Evolutionary conservation across 1,140 invertebrate genomes (phyloP), one percentile per base, ranked within the genome.

Genomic region (Tenebrio molitor): DNA sequence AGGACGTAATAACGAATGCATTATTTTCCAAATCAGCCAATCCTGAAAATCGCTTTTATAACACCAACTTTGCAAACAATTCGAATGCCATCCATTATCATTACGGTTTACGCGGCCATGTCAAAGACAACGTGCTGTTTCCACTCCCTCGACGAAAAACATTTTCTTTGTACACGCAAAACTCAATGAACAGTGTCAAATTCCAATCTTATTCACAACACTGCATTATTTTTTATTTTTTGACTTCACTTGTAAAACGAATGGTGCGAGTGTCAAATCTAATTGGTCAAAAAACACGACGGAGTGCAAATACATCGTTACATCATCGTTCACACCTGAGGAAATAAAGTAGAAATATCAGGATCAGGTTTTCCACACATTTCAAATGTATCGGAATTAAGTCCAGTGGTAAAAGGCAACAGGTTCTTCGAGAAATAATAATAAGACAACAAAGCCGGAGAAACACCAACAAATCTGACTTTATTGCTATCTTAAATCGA

Each of bases 321-420:
- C n/a, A n/a, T n/a, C n/a, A n/a, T n/a, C n/a, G 25, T 29, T 29
- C 8, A 50, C n/a, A 50, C 44, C 44, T 16, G 3, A 16, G 42
- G 14, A 44, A 19, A 50, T 50, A 50, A 50, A 50, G 21, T 21
- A 58, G 50, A 25, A 58, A 58, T 15, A 15, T 12, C 50, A 16
- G 21, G 21, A 58, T 58, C 23, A 58, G 50, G 50, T 58, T 58
- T 58, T 58, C 50, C 19, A 23, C 50, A 58, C 50, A 29, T 33
- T 25, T 58, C 50, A 33, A 58, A 58, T 58, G 50, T 58, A 58
- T 58, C 50, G 29, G 50, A 58, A 58, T 58, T 58, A 58, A 50
- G 17, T 19, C 15, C 10, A 19, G 0, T 50, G n/a, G n/a, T n/a
- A n/a, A 50, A 50, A 25, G 50, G 21, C 50, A 58, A 33, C 50